phyloP scores from a whole-genome alignment of 2,113 vertebrate genomes.

The Agapornis roseicollis region DNA sequence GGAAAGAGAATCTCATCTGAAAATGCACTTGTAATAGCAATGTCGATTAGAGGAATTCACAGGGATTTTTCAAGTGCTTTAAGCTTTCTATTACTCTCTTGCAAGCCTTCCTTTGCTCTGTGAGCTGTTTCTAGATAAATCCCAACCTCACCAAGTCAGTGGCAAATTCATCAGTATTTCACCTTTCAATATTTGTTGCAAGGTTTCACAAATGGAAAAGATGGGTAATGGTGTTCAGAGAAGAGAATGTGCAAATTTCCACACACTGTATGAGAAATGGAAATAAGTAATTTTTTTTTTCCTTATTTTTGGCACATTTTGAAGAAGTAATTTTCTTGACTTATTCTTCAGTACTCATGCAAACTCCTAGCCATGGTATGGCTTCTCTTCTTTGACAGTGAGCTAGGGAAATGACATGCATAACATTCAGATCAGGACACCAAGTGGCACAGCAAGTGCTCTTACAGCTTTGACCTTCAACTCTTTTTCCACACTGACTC shows the following conservation, averaged over 20 bases:
- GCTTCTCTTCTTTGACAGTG: constrained; percentile 12
- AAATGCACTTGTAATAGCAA: background rate
- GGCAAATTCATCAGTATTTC: background rate
- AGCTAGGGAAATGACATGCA: constrained; percentile 7
- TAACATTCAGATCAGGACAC: constrained; percentile 19
- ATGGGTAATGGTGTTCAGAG: background rate
- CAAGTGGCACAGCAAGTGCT: background rate
- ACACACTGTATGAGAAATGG: background rate
- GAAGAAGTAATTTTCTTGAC: background rate
- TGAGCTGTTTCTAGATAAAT: background rate
- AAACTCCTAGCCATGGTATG: background rate
- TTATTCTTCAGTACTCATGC: background rate
- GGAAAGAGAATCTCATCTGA: background rate
- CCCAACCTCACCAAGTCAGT: background rate
- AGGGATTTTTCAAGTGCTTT: background rate
- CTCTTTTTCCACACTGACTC: constrained; percentile 19
- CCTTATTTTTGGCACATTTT: background rate
- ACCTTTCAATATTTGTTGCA: background rate
- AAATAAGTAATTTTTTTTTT: background rate
- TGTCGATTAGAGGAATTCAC: background rate
- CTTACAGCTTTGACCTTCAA: constrained; percentile 19
- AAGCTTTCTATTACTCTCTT: background rate
- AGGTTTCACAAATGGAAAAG: background rate
- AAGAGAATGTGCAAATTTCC: background rate
- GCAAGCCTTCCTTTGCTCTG: background rate